Evolutionary conservation across 2,797 vertebrate species (phyloP), one percentile per base, ranked within the genome.

Genomic region (Rhinatrema bivittatum): DNA sequence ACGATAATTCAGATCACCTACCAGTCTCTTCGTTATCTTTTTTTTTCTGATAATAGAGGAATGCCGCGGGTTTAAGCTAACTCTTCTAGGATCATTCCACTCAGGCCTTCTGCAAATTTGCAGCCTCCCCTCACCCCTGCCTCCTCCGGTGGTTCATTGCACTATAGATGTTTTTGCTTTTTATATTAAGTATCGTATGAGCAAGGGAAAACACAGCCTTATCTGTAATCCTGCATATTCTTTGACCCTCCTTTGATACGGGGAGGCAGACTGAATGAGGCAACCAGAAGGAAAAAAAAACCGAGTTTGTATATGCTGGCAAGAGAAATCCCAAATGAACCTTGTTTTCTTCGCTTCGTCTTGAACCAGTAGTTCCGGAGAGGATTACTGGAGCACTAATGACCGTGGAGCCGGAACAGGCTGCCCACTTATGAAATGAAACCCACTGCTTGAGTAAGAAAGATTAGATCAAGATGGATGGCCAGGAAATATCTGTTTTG

Each of bases 321-420:
- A 56, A 62, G 46, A 11, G 5, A 37, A 64, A 49, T 52, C 36
- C 12, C 14, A 29, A 50, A 50, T 46, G 39, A 46, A 50, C 46
- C 39, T 47, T 29, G 42, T 20, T n/a, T 55, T 17, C 60, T 53
- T 24, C 56, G 5, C 47, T 63, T 57, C 36, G 66, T 60, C n/a
- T 59, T 56, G 48, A 65, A 53, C 50, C 31, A 3, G 59, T 42
- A 51, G 59, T 50, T 62, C 50, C 49, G 55, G 24, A 29, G 43
- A 50, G 20, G 64, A 46, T 63, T 72, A 56, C 61, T 62, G 52
- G 60, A 71, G 64, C 7, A 50, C 65, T 52, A 30, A 20, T 25
- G 25, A 17, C 9, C 40, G 25, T 36, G 51, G 42, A 43, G 46
- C 12, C 11, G 7, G 27, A 50, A 17, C 16, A 46, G 59, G 16